Conservation (phyloP, 92 coral and sea anemone genomes). For the Montipora capitata region DNA sequence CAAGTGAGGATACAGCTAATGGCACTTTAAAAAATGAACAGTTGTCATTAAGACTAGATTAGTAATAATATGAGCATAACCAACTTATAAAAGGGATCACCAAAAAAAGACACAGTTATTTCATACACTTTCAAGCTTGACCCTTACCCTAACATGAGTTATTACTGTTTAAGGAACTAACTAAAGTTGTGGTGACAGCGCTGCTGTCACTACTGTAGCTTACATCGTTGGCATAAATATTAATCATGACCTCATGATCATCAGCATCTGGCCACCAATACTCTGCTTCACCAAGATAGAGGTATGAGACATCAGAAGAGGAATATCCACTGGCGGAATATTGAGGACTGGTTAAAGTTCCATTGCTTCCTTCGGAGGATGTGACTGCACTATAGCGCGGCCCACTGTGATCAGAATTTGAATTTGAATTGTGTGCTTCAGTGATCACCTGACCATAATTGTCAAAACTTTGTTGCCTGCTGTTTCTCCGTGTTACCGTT, state of each 20-base stretch:
- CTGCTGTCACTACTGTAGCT: not conserved
- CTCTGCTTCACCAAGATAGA: not conserved
- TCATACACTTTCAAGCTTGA: not conserved
- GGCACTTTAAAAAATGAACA: no score
- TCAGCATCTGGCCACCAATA: not conserved
- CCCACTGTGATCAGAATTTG: not conserved
- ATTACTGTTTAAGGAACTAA: not conserved
- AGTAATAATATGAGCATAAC: no score
- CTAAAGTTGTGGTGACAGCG: not conserved
- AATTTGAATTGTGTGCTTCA: not conserved
- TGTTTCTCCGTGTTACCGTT: not conserved
- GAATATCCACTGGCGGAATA: not conserved
- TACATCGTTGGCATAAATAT: not conserved
- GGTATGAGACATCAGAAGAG: conserved; percentile 14
- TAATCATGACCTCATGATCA: not conserved
- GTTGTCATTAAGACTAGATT: no score
- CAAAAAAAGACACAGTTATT: no score
- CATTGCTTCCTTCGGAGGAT: not conserved
- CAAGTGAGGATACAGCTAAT: no score
- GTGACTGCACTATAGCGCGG: not conserved
- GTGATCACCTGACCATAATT: conserved; percentile 7
- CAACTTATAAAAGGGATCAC: no score
- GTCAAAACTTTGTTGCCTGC: not conserved
- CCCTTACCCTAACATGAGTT: not conserved
- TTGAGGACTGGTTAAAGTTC: conserved; percentile 5